phyloP scores from a whole-genome alignment of 2,888 invertebrate species.

The Drosophila borealis region DNA sequence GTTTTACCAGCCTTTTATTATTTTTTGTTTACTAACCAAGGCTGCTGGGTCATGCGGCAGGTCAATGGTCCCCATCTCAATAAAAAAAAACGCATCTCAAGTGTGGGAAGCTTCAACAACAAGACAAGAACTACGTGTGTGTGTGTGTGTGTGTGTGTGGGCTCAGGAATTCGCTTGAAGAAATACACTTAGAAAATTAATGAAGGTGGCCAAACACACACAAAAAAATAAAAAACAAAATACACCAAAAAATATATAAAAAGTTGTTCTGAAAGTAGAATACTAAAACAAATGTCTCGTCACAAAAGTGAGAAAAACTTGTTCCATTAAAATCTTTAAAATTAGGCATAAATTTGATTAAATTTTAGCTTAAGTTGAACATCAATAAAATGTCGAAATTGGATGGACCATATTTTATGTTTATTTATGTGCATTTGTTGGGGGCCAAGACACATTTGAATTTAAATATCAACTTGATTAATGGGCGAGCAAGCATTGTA shows the following conservation, averaged over 20 bases:
- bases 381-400: conserved; percentile 30
- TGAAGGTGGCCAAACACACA: conserved; percentile 5
- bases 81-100: conserved; percentile 41
- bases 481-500: too few relatives aligned
- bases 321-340: conserved; percentile 33
- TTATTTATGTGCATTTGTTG: background rate
- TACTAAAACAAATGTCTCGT: conserved; percentile 4
- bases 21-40: conserved; percentile 35
- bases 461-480: too few relatives aligned
- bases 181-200: conserved; percentile 11
- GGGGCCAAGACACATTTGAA: conserved; percentile 3
- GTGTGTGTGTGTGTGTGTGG: conserved; percentile 12
- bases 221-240: too few relatives aligned
- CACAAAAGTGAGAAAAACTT: conserved; percentile 28
- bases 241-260: conserved; percentile 6
- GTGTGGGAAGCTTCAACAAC: conserved; percentile 51
- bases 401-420: conserved; percentile 7
- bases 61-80: conserved; percentile 56
- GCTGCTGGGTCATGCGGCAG: conserved; percentile 51
- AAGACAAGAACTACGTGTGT: conserved; percentile 1
- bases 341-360: conserved; percentile 44
- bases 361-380: conserved; percentile 24
- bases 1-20: background rate
- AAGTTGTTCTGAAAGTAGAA: conserved; percentile 60
- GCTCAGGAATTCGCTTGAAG: conserved; percentile 29